A percentile compares a stretch with the other conserved stretches of the same genome.
Conservation (phyloP, 2,797 vertebrate genomes). For the Rhincodon typus region DNA sequence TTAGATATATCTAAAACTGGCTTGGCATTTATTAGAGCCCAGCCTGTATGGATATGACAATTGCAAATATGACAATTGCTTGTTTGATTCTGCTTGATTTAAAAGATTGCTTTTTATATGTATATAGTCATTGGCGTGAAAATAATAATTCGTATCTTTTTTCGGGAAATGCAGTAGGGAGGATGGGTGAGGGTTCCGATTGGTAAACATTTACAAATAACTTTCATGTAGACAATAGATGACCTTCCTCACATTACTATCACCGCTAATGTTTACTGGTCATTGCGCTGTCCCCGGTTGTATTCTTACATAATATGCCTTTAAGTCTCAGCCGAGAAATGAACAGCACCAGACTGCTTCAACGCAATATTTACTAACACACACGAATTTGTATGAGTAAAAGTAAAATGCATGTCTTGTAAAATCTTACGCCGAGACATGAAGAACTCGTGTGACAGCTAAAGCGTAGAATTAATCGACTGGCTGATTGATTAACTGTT, state of each 20-base stretch:
- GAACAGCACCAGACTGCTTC: neutral
- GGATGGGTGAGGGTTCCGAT: neutral
- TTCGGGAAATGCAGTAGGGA: neutral
- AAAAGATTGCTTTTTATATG: neutral
- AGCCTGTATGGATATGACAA: too few species aligned
- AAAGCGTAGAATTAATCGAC: constrained; percentile 1
- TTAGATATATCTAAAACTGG: neutral
- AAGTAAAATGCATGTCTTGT: neutral
- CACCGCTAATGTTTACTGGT: neutral
- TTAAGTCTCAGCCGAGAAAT: neutral
- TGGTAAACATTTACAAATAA: neutral
- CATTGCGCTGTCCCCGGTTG: neutral
- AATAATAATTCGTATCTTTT: neutral
- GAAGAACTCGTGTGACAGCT: neutral
- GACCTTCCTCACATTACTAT: neutral
- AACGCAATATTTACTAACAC: neutral
- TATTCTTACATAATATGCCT: neutral
- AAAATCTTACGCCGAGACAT: neutral
- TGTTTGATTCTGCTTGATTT: neutral
- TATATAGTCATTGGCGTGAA: neutral
- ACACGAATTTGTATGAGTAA: neutral
- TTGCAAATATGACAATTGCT: neutral
- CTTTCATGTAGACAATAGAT: neutral
- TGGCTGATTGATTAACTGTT: constrained; percentile 20
- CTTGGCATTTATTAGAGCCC: neutral